Conservation (phyloP, 2,888 invertebrate species). For the Frankliniella intonsa region DNA sequence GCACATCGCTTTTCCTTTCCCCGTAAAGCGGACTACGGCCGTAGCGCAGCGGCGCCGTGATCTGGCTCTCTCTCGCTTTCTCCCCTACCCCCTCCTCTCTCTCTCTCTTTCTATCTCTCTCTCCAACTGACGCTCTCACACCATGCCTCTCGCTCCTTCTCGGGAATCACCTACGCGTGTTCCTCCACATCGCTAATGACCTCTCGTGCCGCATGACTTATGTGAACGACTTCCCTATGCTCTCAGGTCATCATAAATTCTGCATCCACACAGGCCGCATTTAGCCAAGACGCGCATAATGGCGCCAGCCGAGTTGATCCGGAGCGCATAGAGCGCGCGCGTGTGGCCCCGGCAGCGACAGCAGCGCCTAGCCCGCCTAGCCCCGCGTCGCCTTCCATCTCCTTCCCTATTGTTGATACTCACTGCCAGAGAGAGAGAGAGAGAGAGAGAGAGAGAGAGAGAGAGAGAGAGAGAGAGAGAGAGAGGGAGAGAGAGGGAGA, state of each 20-base stretch:
- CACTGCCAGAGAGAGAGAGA: neutral
- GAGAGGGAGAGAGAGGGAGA: too few species aligned
- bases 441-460: too few species aligned
- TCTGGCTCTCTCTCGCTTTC: neutral
- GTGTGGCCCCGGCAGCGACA: neutral
- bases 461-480: too few species aligned
- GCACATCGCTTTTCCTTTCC: slow-evolving; percentile 18
- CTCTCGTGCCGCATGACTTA: too few species aligned
- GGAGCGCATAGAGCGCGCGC: neutral
- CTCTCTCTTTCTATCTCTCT: neutral
- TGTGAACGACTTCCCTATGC: too few species aligned
- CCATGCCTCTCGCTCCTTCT: too few species aligned
- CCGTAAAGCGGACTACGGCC: neutral
- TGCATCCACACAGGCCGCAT: too few species aligned
- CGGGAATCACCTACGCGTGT: too few species aligned
- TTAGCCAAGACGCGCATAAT: too few species aligned
- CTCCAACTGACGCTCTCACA: neutral
- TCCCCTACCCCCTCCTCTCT: neutral
- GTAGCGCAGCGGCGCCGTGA: neutral
- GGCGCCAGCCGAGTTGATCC: too few species aligned
- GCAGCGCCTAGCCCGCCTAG: neutral
- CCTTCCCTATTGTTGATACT: neutral
- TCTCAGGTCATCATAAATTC: too few species aligned
- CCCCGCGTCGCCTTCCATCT: neutral
- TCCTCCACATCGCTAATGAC: too few species aligned